Evolutionary conservation across 2,797 vertebrate genomes (phyloP), one percentile per base, ranked within the genome.

Genomic region (Hydrolagus colliei): DNA sequence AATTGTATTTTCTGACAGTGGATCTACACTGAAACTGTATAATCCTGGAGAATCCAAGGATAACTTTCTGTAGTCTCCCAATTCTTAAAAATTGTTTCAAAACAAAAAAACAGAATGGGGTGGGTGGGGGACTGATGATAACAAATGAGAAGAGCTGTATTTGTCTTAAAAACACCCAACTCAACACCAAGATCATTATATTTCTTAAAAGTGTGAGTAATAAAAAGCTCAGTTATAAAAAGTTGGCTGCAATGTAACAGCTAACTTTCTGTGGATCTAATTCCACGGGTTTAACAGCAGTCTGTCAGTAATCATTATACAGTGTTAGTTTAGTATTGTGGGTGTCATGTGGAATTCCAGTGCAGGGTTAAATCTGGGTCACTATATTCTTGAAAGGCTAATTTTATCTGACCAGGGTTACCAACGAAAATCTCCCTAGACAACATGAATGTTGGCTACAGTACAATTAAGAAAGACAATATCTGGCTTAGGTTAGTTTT

Each of bases 391-490:
- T 84, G 79, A 84, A 84, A 84, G 79, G 32, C 79, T 84, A 84
- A 84, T 84, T 84, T 84, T 84, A 84, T 84, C 79, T 68, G 79
- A 84, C 79, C 79, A 41, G 65, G 79, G 79, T 84, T 84, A 84
- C 63, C 79, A 84, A 35, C 9, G 65, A 84, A 68, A 84, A 84
- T 52, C 27, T 71, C 65, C 79, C 79, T 63, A 84, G 79, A 84
- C 79, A 84, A 71, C 79, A 84, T 84, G 68, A 84, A 84, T 11
- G 65, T 84, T 84, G 79, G 79, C 79, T 71, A 71, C 79, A 84
- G 79, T 84, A 84, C 79, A 84, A 84, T 84, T 84, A 84, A 84
- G 79, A 84, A 71, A 84, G 79, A 84, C 79, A 84, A 84, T 84
- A 84, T 71, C 63, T 84, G 79, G 79, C 71, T 68, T 68, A 32